Percentiles rank a stretch among this genome's conserved stretches.
phyloP scores from a whole-genome alignment of 2,797 vertebrate genomes.

The Anisognathus igniventris region DNA sequence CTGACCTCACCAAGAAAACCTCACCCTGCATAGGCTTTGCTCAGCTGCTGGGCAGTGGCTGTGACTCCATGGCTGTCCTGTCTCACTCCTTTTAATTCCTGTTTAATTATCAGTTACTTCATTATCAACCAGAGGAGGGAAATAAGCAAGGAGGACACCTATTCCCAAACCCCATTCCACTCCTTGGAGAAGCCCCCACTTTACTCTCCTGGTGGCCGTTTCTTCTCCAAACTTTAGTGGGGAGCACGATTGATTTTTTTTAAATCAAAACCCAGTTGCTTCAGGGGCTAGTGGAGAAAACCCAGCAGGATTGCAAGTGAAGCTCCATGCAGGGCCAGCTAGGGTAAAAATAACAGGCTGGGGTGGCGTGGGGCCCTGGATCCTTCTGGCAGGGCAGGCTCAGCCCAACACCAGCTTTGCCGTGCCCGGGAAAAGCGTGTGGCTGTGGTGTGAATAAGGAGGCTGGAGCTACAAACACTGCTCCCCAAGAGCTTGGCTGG shows the following conservation, averaged over 20 bases:
- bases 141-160: background rate
- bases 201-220: accelerated
- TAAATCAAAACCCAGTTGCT: background rate
- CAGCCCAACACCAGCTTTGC: background rate
- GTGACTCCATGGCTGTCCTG: background rate
- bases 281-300: background rate
- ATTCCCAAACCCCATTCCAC: background rate
- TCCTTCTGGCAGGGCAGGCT: background rate
- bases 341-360: constrained; percentile 23
- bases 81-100: background rate
- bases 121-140: background rate
- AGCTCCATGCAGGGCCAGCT: background rate
- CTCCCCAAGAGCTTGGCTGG: background rate
- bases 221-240: background rate
- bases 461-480: background rate
- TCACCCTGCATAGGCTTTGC: accelerated
- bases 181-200: accelerated
- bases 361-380: background rate
- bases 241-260: accelerated
- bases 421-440: accelerated
- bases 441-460: background rate
- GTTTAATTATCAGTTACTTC: background rate
- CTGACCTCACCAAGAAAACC: background rate
- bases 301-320: background rate
- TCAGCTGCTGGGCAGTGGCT: background rate